A percentile compares a stretch with the other conserved stretches of the same genome.
Evolutionary conservation across 2,888 invertebrate species (phyloP).

Genomic region (Caenorhabditis angaria): DNA sequence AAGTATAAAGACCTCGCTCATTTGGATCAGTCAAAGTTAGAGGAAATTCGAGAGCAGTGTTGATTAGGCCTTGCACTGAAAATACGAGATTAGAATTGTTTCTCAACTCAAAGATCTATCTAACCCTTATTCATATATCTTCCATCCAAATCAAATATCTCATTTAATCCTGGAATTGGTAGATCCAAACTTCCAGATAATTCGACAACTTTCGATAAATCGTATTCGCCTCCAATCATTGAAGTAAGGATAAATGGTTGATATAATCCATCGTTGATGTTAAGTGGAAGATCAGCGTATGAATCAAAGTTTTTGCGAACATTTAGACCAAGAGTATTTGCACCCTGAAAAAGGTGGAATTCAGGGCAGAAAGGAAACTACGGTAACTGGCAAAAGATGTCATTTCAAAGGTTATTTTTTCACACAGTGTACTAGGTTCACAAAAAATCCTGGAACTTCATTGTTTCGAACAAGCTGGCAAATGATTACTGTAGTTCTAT

Average conservation of each 20-base stretch:
- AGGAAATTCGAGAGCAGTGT: slow-evolving; percentile 38
- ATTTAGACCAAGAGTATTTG: slow-evolving; percentile 57
- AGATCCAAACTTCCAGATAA: slow-evolving; percentile 27
- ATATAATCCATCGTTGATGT: slow-evolving; percentile 12
- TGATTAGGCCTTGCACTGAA: slow-evolving; percentile 20
- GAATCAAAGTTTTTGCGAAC: slow-evolving; percentile 61
- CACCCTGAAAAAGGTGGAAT: slow-evolving; percentile 46
- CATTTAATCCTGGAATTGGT: slow-evolving; percentile 35
- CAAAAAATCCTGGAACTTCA: no score
- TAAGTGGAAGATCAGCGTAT: slow-evolving; percentile 43
- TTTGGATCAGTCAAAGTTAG: slow-evolving; percentile 39
- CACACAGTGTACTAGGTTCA: no score
- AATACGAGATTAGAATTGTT: neutral
- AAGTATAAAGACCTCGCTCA: slow-evolving; percentile 29
- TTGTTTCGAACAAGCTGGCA: no score
- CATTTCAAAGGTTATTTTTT: no score
- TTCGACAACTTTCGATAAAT: slow-evolving; percentile 32
- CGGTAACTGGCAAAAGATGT: no score
- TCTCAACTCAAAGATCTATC: neutral
- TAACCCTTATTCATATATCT: slow-evolving; percentile 18
- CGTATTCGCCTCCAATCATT: slow-evolving; percentile 27
- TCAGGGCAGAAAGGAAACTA: no score
- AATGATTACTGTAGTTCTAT: no score
- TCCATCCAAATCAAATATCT: slow-evolving; percentile 42
- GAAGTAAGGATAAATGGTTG: slow-evolving; percentile 19